Base-by-base conservation (phyloP, 30 jellyfish, hydroid and myxozoan species). In the Cassiopea andromeda region DNA sequence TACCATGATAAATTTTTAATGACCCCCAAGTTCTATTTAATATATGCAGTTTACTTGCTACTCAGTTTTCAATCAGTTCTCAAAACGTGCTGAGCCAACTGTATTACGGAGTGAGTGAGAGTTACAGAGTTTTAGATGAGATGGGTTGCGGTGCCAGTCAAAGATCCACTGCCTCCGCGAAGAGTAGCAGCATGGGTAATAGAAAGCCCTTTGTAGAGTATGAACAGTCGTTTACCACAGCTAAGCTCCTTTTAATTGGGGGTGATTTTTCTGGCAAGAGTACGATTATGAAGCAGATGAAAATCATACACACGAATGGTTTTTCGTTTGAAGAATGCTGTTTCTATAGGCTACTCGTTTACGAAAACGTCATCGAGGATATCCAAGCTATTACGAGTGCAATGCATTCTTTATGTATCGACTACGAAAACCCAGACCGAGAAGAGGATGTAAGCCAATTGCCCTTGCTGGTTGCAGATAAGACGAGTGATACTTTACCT, bases 211-310 rank as follows among this genome's bases (percentile, higher is more conserved):
- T 12, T 48, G 50, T 6, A 38, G 72, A 58, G 69, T 13, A 49
- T 15, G 47, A 15, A 54, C 18, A 12, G 15, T 58, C 74, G 49
- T 49, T 68, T 2, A 48, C 18, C 15, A 68, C 2, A 1, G 48
- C 49, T 48, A 77, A 49, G 15, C 66, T 83, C 10, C 72, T 90
- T 16, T 71, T 83, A 6, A 60, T 82, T 43, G 94, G 97, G 4
- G 69, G 87, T 7, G 86, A 81, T 1, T 85, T 58, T 1, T 84
- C 91, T 13, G 94, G 97, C 19, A 91, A 91, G 54, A 83, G 91
- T 44, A 91, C 97, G 1, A 58, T 91, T 14, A 83, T 91, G 73
- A 91, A 91, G 67, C 97, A 91, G 72, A 91, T 91, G 97, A 77
- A 79, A 64, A 83, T 91, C 44, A 91, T 91, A 19, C 89, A 91